A percentile compares a stretch with the other conserved stretches of the same genome.
Evolutionary conservation across 2,888 invertebrate genomes (phyloP).

Genomic region (Maniola hyperantus): DNA sequence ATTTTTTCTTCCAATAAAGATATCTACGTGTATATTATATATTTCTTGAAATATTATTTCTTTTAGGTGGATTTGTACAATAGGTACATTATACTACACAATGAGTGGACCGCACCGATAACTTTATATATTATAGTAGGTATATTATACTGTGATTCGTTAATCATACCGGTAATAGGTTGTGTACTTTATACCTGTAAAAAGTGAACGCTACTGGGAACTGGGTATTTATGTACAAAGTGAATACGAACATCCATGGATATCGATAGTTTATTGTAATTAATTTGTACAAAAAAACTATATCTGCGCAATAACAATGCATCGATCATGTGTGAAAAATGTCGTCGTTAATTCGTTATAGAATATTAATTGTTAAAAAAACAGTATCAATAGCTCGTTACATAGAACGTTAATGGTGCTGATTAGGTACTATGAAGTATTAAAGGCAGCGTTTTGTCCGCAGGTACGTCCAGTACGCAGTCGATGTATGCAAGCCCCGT

Average conservation of each 20-base stretch:
- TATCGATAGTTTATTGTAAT: background rate
- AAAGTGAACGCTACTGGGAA: background rate
- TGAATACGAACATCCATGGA: conserved; percentile 1
- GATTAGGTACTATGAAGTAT: background rate
- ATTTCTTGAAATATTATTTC: no score
- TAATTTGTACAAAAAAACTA: conserved; percentile 13
- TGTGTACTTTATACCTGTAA: background rate
- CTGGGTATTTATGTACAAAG: background rate
- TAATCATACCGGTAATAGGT: no score
- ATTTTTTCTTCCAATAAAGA: no score
- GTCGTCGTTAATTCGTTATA: background rate
- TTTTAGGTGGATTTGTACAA: no score
- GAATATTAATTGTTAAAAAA: conserved; percentile 10
- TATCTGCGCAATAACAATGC: background rate
- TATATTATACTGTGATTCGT: no score
- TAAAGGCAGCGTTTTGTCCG: conserved; percentile 42
- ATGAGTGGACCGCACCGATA: no score
- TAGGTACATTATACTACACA: no score
- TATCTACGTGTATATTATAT: no score
- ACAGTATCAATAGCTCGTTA: conserved; percentile 15
- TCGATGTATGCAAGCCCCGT: conserved; percentile 46
- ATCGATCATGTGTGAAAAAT: conserved; percentile 16
- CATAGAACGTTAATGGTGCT: background rate
- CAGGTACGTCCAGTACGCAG: conserved; percentile 46
- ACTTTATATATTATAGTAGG: no score